These are phyloP conservation scores for Luehdorfia chinensis DNA, from an alignment of 1,140 invertebrate genomes.

Conservation along the genomic window DNA sequence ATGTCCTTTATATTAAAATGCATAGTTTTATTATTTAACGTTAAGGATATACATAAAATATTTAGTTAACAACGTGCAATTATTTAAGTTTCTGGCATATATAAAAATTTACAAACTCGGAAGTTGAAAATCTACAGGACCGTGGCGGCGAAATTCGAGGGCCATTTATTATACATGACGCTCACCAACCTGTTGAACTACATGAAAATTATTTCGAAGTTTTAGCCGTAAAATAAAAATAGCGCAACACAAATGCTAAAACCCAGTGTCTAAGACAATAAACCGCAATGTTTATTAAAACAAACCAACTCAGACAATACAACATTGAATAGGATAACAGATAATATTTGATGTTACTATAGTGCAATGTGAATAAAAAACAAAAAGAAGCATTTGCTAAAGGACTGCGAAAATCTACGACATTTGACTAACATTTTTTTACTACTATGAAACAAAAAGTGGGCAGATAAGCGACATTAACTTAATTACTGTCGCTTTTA, in stretches of 20 bases:
- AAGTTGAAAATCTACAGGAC: background rate
- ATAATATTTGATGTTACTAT: too few relatives aligned
- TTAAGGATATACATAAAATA: background rate
- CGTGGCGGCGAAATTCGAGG: background rate
- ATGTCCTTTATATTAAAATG: background rate
- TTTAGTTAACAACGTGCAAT: background rate
- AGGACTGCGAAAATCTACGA: too few relatives aligned
- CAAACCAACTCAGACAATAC: too few relatives aligned
- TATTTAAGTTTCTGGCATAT: background rate
- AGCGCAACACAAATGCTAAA: too few relatives aligned
- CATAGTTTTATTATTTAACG: background rate
- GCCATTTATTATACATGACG: background rate
- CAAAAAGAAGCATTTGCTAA: too few relatives aligned
- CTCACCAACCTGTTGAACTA: background rate
- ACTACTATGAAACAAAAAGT: constrained; percentile 10
- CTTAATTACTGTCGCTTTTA: constrained; percentile 7
- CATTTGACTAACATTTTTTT: too few relatives aligned
- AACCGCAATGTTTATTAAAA: too few relatives aligned
- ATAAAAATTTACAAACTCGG: background rate
- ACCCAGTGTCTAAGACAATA: too few relatives aligned
- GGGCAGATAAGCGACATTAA: constrained; percentile 3
- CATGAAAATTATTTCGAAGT: background rate
- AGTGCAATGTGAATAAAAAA: too few relatives aligned
- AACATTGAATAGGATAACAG: too few relatives aligned
- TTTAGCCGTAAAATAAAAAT: background rate